Percentiles rank a stretch among this genome's conserved stretches.
Evolutionary conservation across 2,888 invertebrate species (phyloP).

Genomic region (Omphaloscelis lunosa): DNA sequence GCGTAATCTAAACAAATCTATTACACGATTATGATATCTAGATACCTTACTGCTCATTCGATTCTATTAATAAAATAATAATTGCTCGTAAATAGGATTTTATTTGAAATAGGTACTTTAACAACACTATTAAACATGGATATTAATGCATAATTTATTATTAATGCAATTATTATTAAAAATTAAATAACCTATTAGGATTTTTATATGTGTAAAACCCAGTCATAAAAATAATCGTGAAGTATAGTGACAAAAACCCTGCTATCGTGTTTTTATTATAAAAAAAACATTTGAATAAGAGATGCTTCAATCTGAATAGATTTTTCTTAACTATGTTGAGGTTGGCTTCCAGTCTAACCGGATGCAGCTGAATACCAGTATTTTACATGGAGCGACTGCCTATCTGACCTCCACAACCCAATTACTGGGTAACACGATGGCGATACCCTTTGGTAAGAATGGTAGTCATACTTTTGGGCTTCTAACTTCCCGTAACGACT

Average conservation of each 20-base stretch:
- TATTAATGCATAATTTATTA: not conserved
- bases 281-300: not conserved
- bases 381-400: no score
- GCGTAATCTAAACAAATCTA: constrained; percentile 1
- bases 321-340: no score
- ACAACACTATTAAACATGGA: not conserved
- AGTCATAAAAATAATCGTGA: not conserved
- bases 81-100: constrained; percentile 19
- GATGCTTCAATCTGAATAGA: no score
- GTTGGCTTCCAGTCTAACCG: no score
- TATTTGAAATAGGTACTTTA: not conserved
- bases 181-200: not conserved
- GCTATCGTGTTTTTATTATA: not conserved
- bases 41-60: not conserved
- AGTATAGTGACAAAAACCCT: not conserved
- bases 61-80: constrained; percentile 15
- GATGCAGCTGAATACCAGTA: no score
- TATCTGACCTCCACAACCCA: no score
- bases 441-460: no score
- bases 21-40: not conserved
- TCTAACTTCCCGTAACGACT: no score
- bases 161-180: not conserved
- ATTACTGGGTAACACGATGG: no score
- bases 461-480: no score
- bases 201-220: not conserved